Evolutionary conservation across 2,113 vertebrate genomes (phyloP).

Genomic region (Carassius carassius): DNA sequence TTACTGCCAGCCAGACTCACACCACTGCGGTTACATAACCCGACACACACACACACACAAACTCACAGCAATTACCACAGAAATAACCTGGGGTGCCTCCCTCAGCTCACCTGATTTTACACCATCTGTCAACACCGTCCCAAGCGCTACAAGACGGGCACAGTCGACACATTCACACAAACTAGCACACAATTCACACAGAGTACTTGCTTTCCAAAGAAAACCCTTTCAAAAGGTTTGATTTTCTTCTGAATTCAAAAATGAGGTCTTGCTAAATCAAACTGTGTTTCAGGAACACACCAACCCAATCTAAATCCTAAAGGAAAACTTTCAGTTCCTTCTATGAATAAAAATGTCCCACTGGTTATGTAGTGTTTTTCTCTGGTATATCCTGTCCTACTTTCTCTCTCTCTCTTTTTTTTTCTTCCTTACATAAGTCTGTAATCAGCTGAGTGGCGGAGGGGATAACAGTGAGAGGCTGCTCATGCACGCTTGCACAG

Average conservation of each 20-base stretch:
- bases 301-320: background rate
- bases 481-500: slow-evolving; percentile 34
- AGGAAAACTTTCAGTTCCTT: slow-evolving; percentile 13
- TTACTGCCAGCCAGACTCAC: slow-evolving; percentile 51
- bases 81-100: slow-evolving; percentile 62
- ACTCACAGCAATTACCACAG: slow-evolving; percentile 39
- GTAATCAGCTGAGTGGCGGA: slow-evolving; percentile 77
- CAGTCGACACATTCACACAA: slow-evolving; percentile 22
- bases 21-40: slow-evolving; percentile 54
- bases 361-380: slow-evolving; percentile 52
- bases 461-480: slow-evolving; percentile 62
- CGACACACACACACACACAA: slow-evolving; percentile 6
- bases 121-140: slow-evolving; percentile 52
- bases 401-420: slow-evolving; percentile 56
- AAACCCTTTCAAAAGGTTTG: background rate
- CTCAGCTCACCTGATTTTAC: slow-evolving; percentile 64
- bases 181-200: slow-evolving; percentile 23
- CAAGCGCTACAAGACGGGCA: slow-evolving; percentile 17
- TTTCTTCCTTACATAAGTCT: slow-evolving; percentile 73
- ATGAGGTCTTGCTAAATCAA: background rate
- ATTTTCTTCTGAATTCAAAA: background rate
- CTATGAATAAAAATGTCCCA: background rate
- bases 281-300: background rate
- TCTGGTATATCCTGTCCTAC: slow-evolving; percentile 72
- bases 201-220: background rate